Conservation (phyloP, 2,888 invertebrate genomes). For the Lasioglossum pauxillum region DNA sequence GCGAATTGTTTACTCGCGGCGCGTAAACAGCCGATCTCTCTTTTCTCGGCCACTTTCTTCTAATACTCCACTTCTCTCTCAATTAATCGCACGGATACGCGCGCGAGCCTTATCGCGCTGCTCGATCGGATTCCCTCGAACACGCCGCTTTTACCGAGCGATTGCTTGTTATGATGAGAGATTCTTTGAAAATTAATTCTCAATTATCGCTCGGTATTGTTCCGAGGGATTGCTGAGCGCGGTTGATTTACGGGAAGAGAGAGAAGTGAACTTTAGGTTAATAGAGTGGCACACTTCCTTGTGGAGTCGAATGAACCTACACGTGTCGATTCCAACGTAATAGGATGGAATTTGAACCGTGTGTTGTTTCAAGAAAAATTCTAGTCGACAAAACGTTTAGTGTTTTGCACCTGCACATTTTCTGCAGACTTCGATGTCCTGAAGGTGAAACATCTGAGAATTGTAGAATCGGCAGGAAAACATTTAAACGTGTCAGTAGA, state of each 20-base stretch:
- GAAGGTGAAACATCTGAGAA: no score
- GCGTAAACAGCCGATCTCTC: constrained; percentile 38
- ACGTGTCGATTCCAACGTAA: not conserved
- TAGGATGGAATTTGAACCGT: not conserved
- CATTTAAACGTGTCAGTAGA: no score
- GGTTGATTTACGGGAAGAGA: not conserved
- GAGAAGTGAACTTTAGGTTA: not conserved
- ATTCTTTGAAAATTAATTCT: constrained; percentile 43
- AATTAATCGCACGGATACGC: constrained; percentile 41
- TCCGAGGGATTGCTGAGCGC: not conserved
- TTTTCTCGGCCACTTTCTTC: constrained; percentile 55
- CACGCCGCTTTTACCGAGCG: not conserved
- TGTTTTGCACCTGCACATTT: not conserved
- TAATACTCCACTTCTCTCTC: constrained; percentile 54
- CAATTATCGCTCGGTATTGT: constrained; percentile 18
- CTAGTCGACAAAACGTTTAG: not conserved
- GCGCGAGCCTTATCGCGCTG: constrained; percentile 21
- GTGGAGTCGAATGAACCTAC: not conserved
- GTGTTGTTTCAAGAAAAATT: not conserved
- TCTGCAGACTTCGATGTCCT: not conserved
- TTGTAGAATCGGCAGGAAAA: no score
- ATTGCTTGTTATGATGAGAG: constrained; percentile 3
- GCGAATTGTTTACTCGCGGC: not conserved
- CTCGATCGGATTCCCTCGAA: constrained; percentile 42
- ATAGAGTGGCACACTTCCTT: not conserved